Evolutionary conservation across 2,797 vertebrate genomes (phyloP), one percentile per base, ranked within the genome.

Genomic region (Falco rusticolus): DNA sequence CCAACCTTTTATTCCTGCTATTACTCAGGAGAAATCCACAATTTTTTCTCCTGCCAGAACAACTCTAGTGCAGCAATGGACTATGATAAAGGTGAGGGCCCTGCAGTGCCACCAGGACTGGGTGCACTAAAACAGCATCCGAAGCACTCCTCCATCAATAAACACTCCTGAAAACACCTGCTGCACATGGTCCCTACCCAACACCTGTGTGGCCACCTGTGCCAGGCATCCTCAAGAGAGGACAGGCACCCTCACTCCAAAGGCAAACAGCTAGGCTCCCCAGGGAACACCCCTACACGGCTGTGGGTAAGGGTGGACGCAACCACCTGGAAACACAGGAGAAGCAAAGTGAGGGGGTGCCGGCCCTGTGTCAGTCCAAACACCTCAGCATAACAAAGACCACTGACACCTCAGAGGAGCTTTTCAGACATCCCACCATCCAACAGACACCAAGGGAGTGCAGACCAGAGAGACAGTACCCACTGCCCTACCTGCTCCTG

Each of bases 41-140:
- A 1, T 80, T 74, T 39, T 33, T 33, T 22, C 65, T 71, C 43
- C 54, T 63, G 74, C 64, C 57, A 65, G 47, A n/a, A 6, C 2
- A 0, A n/a, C 41, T 34, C 76, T 5, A 8, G 28, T 60, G 50
- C 3, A 0, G 56, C 7, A 45, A 64, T 18, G 3, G 68, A 29
- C 43, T 11, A 45, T 2, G 22, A n/a, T 14, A 11, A 20, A 72
- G 43, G 56, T 1, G 2, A 87, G 41, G 2, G 17, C 10, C 50
- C 45, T 0, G 0, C 0, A 3, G 45, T 13, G 28, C 69, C 65
- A 61, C 56, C 83, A 34, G 51, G 39, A 28, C 37, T 1, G 1
- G 20, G 31, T 1, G 5, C 51, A 12, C 10, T 0, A 0, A 60
- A 51, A 25, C 59, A 0, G 25, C 41, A 57, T 31, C 45, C 60